These are phyloP conservation scores for Sebastes goodei DNA, from an alignment of 2,797 vertebrate species.

Conservation along the genomic window DNA sequence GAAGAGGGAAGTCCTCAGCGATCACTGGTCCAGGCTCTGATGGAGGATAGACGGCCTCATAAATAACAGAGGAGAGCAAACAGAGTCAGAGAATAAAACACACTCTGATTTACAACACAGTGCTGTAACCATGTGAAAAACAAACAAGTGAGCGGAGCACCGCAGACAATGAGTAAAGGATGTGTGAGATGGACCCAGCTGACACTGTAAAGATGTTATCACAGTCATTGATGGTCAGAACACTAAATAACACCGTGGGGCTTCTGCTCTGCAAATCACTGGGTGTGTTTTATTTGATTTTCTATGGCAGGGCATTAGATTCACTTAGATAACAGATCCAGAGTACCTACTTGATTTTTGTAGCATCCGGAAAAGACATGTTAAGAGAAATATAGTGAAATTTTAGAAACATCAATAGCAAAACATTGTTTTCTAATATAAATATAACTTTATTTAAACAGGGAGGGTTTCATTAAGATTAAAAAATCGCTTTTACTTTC, in stretches of 20 bases:
- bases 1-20: constrained; percentile 50
- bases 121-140: constrained; percentile 68
- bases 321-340: constrained; percentile 1
- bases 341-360: neutral
- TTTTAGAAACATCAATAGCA: neutral
- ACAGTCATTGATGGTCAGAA: neutral
- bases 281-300: constrained; percentile 19
- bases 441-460: neutral
- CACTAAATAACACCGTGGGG: constrained; percentile 31
- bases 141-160: constrained; percentile 53
- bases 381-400: neutral
- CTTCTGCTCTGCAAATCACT: constrained; percentile 11
- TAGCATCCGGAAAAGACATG: neutral
- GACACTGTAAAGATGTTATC: constrained; percentile 24
- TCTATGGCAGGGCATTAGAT: neutral
- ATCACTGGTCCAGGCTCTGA: neutral
- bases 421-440: neutral
- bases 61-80: constrained; percentile 59
- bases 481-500: neutral
- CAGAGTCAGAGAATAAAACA: constrained; percentile 40
- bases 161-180: constrained; percentile 29
- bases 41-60: constrained; percentile 28
- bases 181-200: neutral
- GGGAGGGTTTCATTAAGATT: neutral
- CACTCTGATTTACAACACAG: constrained; percentile 57